A percentile compares a stretch with the other conserved stretches of the same genome.
Evolutionary conservation across 2,113 vertebrate species (phyloP).

Genomic region (Pampusana beccarii): DNA sequence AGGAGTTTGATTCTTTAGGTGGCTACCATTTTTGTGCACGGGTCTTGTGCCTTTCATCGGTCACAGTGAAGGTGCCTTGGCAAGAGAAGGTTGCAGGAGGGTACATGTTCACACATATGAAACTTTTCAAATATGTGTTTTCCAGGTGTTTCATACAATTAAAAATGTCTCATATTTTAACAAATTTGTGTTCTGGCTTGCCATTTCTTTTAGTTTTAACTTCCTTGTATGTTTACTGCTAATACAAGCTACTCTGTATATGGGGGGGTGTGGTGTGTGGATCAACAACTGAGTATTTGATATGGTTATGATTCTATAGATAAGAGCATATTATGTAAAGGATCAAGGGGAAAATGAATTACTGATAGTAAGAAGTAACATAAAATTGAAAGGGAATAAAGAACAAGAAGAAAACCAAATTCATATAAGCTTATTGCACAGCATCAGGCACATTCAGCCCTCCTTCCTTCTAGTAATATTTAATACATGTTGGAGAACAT

Average conservation of each 20-base stretch:
- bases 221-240: neutral
- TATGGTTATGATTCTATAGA: neutral
- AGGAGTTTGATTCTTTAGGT: neutral
- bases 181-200: neutral
- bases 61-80: neutral
- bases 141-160: neutral
- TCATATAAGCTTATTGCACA: neutral
- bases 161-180: neutral
- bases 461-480: neutral
- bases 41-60: neutral
- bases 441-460: neutral
- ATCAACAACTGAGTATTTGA: neutral
- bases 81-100: neutral
- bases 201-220: neutral
- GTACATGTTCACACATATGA: neutral
- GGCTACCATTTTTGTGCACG: neutral
- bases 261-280: fast-evolving
- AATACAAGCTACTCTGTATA: neutral
- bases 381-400: neutral
- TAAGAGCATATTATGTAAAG: neutral
- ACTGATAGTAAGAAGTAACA: neutral
- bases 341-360: neutral
- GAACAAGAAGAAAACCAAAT: neutral
- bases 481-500: neutral
- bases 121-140: neutral